These are phyloP conservation scores for Podarcis cretensis DNA, from an alignment of 2,113 vertebrate genomes.

Conservation along the genomic window DNA sequence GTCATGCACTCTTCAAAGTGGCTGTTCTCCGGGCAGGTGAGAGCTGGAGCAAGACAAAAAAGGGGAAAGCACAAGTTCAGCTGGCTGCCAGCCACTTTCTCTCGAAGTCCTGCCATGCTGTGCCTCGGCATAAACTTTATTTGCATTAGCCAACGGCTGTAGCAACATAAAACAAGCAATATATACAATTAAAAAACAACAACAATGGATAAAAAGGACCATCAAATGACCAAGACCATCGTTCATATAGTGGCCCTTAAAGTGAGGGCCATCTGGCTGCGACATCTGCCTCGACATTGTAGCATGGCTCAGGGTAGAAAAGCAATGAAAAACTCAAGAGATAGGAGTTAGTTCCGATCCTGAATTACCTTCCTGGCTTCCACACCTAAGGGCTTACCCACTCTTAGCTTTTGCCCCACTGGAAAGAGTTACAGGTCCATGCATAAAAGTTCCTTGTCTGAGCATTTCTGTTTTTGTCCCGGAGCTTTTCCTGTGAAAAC, in stretches of 20 bases:
- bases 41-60: constrained; percentile 76
- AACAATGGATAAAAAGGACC: too few relatives aligned
- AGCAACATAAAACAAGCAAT: too few relatives aligned
- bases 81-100: background rate
- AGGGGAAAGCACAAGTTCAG: background rate
- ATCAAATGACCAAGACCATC: too few relatives aligned
- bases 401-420: too few relatives aligned
- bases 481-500: too few relatives aligned
- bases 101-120: background rate
- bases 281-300: background rate
- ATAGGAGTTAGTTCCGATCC: background rate
- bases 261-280: too few relatives aligned
- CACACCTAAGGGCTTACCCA: background rate
- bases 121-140: background rate
- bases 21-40: constrained; percentile 92
- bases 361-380: rapidly evolving
- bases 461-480: too few relatives aligned
- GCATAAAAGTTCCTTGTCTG: too few relatives aligned
- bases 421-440: too few relatives aligned
- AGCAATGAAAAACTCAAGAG: background rate
- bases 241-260: too few relatives aligned
- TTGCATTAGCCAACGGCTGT: too few relatives aligned
- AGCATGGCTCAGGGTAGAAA: background rate
- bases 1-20: constrained; percentile 94
- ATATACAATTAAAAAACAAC: too few relatives aligned